phyloP scores from a whole-genome alignment of 2,113 vertebrate genomes.

The Embiotoca jacksoni region DNA sequence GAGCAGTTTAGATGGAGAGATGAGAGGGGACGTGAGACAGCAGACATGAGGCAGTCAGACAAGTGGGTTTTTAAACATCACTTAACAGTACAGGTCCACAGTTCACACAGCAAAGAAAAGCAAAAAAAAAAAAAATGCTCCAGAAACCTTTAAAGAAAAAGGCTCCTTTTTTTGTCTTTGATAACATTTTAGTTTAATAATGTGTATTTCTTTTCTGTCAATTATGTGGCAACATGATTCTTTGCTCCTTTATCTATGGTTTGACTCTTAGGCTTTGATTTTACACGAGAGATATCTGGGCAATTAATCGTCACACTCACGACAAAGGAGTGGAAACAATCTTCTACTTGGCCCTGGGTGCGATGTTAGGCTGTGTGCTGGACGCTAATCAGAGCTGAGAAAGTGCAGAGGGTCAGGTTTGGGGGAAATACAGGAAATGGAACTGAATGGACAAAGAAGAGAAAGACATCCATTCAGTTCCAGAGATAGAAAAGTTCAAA shows the following conservation, averaged over 20 bases:
- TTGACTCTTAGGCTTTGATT: conserved; percentile 41
- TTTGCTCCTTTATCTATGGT: conserved; percentile 11
- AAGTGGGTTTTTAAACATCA: conserved; percentile 44
- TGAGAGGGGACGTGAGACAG: conserved; percentile 34
- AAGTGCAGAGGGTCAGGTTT: conserved; percentile 31
- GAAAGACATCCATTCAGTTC: conserved; percentile 23
- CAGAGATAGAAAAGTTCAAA: conserved; percentile 22
- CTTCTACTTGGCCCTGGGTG: not conserved
- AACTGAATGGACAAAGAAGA: conserved; percentile 21
- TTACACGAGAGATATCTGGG: conserved; percentile 33
- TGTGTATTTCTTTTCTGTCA: not conserved
- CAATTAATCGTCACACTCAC: conserved; percentile 40
- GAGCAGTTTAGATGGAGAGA: conserved; percentile 41
- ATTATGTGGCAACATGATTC: not conserved
- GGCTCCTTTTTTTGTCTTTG: conserved; percentile 5
- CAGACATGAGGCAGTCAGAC: conserved; percentile 30
- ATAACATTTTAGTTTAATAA: conserved; percentile 1
- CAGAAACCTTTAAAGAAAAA: not conserved
- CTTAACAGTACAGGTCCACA: conserved; percentile 24
- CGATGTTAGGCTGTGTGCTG: conserved; percentile 21
- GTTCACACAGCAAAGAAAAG: conserved; percentile 10
- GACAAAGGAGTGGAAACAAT: not conserved
- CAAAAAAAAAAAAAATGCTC: not conserved
- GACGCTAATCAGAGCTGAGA: conserved; percentile 30
- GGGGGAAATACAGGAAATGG: not conserved